These are phyloP conservation scores for Myzus persicae DNA, from an alignment of 1,140 invertebrate genomes.

Conservation along the genomic window DNA sequence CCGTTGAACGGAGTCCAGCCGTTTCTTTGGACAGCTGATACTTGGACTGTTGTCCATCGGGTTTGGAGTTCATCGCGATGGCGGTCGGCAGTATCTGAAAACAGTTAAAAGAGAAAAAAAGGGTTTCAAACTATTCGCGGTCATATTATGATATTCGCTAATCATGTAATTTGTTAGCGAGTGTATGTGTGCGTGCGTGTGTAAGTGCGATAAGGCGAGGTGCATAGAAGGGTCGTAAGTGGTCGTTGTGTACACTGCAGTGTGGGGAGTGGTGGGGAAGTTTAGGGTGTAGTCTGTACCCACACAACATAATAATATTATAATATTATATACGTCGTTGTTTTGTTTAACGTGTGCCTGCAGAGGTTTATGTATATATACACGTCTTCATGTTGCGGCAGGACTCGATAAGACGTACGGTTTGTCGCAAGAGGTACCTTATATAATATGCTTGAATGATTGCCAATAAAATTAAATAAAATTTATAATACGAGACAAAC, in stretches of 20 bases:
- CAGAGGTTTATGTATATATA: not conserved
- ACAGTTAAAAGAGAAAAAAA: conserved; percentile 19
- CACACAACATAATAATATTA: not conserved
- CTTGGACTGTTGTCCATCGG: conserved; percentile 39
- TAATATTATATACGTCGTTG: not conserved
- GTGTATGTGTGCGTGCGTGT: not conserved
- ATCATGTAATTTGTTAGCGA: not conserved
- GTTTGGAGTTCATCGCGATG: conserved; percentile 39
- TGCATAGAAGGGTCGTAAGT: not conserved
- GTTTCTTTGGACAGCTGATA: conserved; percentile 32
- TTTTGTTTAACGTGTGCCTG: conserved; percentile 26
- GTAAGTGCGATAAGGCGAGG: not conserved
- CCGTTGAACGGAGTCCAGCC: not conserved
- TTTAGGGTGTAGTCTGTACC: not conserved
- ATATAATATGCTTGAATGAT: not conserved
- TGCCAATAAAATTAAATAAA: not conserved
- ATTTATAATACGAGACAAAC: not conserved
- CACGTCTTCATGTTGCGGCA: not conserved
- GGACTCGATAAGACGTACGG: not conserved
- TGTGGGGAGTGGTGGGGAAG: not conserved
- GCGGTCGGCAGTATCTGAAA: not conserved
- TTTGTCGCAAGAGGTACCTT: not conserved
- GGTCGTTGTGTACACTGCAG: too few species aligned
- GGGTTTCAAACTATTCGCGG: not conserved
- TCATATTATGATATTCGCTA: not conserved